Evolutionary conservation across 2,113 vertebrate species (phyloP).

Genomic region (Nothocercus julius): DNA sequence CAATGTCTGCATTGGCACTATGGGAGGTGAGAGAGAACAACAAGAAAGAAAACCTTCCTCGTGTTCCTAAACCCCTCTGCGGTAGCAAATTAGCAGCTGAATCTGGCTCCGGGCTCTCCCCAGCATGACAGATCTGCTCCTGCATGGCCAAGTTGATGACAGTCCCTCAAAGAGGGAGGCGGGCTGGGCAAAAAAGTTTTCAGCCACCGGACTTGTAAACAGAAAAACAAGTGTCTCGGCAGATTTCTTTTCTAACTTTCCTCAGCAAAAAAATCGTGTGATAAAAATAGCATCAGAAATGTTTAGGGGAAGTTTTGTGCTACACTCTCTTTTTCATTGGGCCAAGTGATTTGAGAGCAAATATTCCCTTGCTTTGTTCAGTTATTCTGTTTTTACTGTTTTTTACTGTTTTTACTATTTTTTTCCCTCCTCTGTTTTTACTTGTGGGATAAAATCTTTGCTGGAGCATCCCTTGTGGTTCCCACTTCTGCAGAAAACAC

Average conservation of each 20-base stretch:
- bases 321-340: neutral
- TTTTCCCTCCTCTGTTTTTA: neutral
- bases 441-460: neutral
- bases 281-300: neutral
- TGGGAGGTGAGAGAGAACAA: neutral
- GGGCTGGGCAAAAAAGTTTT: neutral
- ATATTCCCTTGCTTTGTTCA: neutral
- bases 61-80: neutral
- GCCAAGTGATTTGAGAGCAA: neutral
- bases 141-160: neutral
- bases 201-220: neutral
- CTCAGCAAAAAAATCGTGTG: neutral
- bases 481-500: neutral
- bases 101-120: neutral
- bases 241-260: neutral
- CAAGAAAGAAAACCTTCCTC: neutral
- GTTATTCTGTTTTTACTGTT: neutral
- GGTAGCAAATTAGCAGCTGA: neutral
- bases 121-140: neutral
- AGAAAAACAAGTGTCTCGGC: neutral
- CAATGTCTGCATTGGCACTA: too few relatives aligned
- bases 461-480: neutral
- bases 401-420: too few relatives aligned
- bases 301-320: neutral
- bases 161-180: neutral